Percentiles rank a stretch among this genome's conserved stretches.
Evolutionary conservation across 2,888 invertebrate species (phyloP).

Genomic region (Clunio marinus): DNA sequence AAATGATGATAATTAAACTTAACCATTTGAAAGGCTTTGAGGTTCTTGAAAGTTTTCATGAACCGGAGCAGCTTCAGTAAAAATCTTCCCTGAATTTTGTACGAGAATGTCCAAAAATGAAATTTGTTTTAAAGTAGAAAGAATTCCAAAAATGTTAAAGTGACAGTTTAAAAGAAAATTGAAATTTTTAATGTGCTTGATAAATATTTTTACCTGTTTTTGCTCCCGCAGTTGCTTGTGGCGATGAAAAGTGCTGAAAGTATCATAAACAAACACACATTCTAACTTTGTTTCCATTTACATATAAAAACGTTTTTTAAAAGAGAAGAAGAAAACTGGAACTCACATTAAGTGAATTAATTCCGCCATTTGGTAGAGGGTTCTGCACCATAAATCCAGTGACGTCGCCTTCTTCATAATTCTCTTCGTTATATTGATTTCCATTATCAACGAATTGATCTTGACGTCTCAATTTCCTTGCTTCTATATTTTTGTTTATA

Average conservation of each 20-base stretch:
- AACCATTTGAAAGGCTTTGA: slow-evolving; percentile 4
- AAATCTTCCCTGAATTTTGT: no score
- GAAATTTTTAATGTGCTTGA: no score
- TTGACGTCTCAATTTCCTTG: slow-evolving; percentile 43
- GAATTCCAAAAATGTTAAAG: background rate
- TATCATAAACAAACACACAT: background rate
- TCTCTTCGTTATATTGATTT: slow-evolving; percentile 53
- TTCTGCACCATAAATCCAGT: slow-evolving; percentile 52
- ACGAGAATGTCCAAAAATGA: no score
- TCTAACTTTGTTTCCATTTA: no score
- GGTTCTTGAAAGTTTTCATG: background rate
- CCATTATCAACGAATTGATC: slow-evolving; percentile 40
- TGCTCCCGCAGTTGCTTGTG: background rate
- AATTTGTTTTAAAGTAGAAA: background rate
- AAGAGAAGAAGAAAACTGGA: background rate
- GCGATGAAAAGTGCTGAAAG: background rate
- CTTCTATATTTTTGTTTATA: slow-evolving; percentile 60
- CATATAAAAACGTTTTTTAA: background rate
- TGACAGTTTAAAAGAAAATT: background rate
- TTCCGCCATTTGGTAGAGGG: background rate
- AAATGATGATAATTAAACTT: no score
- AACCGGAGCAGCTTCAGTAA: no score
- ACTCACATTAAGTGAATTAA: slow-evolving; percentile 31
- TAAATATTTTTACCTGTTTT: background rate
- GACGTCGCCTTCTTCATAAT: slow-evolving; percentile 60